These are phyloP conservation scores for Megaceryle alcyon DNA, from an alignment of 2,797 vertebrate genomes.

Conservation along the genomic window DNA sequence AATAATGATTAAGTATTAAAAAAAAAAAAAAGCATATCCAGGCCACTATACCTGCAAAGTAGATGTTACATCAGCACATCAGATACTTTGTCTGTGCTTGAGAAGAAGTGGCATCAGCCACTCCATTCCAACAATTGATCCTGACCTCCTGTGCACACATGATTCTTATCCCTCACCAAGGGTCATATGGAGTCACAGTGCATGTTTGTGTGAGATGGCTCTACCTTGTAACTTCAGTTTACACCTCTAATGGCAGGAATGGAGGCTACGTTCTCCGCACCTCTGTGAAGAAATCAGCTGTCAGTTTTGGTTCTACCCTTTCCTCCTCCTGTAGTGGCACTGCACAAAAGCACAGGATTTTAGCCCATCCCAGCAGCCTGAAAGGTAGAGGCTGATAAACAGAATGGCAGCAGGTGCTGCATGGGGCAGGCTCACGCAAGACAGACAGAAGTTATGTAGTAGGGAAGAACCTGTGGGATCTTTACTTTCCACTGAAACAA, in stretches of 20 bases:
- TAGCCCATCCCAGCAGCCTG: not conserved
- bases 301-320: not conserved
- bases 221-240: not conserved
- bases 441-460: not conserved
- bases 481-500: not conserved
- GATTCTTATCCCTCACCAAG: not conserved
- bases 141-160: not conserved
- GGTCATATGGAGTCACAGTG: not conserved
- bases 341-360: not conserved
- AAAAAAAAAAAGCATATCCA: not conserved
- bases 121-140: not conserved
- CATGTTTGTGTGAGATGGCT: not conserved
- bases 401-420: not conserved
- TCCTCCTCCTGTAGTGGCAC: not conserved
- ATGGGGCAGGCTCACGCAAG: accelerated
- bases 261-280: not conserved
- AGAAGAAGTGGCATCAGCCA: not conserved
- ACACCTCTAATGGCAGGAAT: not conserved
- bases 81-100: not conserved
- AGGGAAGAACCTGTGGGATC: not conserved
- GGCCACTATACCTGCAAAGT: not conserved
- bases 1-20: not conserved
- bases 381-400: not conserved
- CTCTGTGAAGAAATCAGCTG: not conserved
- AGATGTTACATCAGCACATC: not conserved